Base-by-base conservation (phyloP, 2,797 vertebrate genomes). In the Simalia tracyae region DNA sequence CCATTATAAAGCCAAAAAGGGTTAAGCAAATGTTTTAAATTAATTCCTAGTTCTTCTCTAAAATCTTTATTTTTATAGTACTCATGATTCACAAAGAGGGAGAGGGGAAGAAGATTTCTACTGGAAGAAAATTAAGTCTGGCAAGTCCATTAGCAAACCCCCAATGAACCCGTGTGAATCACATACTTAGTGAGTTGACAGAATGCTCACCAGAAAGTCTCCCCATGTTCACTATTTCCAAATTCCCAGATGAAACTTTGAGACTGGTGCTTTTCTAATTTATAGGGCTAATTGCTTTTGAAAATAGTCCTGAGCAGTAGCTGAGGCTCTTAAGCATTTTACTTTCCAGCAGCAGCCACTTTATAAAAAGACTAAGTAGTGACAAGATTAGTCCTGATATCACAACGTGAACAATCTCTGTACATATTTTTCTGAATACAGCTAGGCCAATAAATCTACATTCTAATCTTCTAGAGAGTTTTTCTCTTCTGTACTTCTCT, bases 281-380 rank as follows among this genome's bases (percentile, higher is more conserved):
- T 93, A 92, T 26, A 31, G n/a, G 61, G 89, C 91, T 96, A 92
- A 95, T 31, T 91, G 50, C 94, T 94, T 94, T 94, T 95, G 36
- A 88, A 90, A 94, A n/a, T 46, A 8, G 89, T 93, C 87, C 89
- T 6, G 64, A 56, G 76, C 93, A 66, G 93, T 22, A 72, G 61
- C 64, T 91, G 93, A 91, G 57, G 92, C 91, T 94, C 95, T 94
- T 96, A 91, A 96, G 60, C 31, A 28, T 50, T 95, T 89, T 56
- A 31, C 60, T 93, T 95, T 91, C 93, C 96, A 96, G 93, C 94
- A 57, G 92, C 90, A 94, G 92, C 91, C 66, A 91, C 94, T 95
- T 19, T 64, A 88, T 56, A 84, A 92, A 95, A 90, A 93, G 87
- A 14, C 19, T 66, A 8, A 66, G 61, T 85, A 7, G 86, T 84